These are phyloP conservation scores for Zonitis immaculata DNA, from an alignment of 2,888 invertebrate species.

Conservation along the genomic window DNA sequence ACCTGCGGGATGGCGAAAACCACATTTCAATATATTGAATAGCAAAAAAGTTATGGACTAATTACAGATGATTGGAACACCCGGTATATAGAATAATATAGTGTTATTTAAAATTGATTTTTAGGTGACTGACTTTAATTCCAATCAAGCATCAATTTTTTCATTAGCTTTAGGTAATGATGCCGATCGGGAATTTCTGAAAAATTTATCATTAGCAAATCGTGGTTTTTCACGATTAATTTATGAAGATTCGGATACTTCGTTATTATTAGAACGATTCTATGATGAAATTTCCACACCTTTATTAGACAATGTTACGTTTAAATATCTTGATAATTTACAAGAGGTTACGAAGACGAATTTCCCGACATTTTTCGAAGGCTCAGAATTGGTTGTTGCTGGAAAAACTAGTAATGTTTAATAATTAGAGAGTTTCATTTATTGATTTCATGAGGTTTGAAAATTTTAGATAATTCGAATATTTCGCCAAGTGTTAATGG, in stretches of 20 bases:
- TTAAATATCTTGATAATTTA: constrained; percentile 56
- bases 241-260: constrained; percentile 63
- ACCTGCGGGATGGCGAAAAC: too few species aligned
- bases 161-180: constrained; percentile 63
- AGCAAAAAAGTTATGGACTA: too few species aligned
- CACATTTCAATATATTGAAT: too few species aligned
- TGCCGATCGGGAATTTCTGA: constrained; percentile 60
- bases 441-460: too few species aligned
- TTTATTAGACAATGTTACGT: constrained; percentile 57
- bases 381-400: constrained; percentile 58
- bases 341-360: constrained; percentile 51
- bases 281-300: constrained; percentile 64
- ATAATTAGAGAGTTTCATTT: too few species aligned
- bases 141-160: constrained; percentile 50
- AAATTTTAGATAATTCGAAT: not conserved
- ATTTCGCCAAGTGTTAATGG: not conserved
- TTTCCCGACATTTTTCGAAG: constrained; percentile 56
- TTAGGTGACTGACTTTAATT: constrained; percentile 47
- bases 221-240: constrained; percentile 63
- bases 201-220: constrained; percentile 59
- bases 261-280: constrained; percentile 60
- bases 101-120: too few species aligned
- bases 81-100: too few species aligned
- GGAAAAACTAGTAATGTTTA: constrained; percentile 49
- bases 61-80: too few species aligned